Conservation (phyloP, 2,888 invertebrate genomes). For the Fragum whitleyi region DNA sequence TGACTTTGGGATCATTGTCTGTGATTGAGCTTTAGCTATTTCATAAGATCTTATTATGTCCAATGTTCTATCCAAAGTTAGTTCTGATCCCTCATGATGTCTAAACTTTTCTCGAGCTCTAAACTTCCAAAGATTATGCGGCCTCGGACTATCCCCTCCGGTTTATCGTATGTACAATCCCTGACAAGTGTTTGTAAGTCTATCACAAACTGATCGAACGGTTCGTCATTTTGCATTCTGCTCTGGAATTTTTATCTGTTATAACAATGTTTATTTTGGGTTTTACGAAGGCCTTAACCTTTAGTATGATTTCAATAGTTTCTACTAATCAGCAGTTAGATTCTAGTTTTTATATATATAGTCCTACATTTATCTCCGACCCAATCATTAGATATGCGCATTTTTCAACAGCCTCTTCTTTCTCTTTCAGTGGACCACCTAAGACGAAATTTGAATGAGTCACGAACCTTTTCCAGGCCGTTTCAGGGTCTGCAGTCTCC, state of each 20-base stretch:
- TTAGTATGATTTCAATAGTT: conserved; percentile 18
- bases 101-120: conserved; percentile 49
- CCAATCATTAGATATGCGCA: conserved; percentile 52
- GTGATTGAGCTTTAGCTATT: conserved; percentile 39
- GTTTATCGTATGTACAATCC: conserved; percentile 57
- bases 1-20: conserved; percentile 29
- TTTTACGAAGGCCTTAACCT: conserved; percentile 42
- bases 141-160: conserved; percentile 60
- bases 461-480: conserved; percentile 12
- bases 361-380: conserved; percentile 53
- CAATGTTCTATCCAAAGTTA: conserved; percentile 51
- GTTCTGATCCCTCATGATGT: conserved; percentile 48
- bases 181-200: conserved; percentile 52
- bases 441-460: conserved; percentile 26
- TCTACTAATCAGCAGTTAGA: conserved; percentile 16
- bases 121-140: conserved; percentile 52
- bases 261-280: conserved; percentile 53
- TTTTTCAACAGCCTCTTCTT: conserved; percentile 36
- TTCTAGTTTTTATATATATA: conserved; percentile 40
- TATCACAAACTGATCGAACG: conserved; percentile 62
- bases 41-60: conserved; percentile 48
- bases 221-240: conserved; percentile 44
- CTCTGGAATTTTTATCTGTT: conserved; percentile 54
- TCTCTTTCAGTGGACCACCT: conserved; percentile 9
- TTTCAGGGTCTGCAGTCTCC: conserved; percentile 17